Percentiles rank a stretch among this genome's conserved stretches.
Conservation (phyloP, 2,888 invertebrate genomes). For the Hemistola chrysoprasaria region DNA sequence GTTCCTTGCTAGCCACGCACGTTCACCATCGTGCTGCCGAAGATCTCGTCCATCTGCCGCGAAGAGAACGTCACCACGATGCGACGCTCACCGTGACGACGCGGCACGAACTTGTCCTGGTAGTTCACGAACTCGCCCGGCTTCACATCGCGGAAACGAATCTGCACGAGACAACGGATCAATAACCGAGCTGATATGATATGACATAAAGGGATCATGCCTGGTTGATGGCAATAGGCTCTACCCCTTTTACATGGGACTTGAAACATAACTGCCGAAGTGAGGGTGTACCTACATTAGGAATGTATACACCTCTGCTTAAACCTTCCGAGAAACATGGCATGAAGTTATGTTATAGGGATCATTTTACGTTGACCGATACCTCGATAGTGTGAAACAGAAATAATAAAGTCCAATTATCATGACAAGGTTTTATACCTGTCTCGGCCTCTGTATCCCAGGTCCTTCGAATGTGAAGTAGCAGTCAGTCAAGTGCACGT, state of each 20-base stretch:
- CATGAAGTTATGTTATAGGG: no score
- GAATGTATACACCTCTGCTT: no score
- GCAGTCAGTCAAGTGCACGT: conserved; percentile 84
- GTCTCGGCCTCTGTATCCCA: conserved; percentile 84
- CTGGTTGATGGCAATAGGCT: no score
- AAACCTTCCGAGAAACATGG: no score
- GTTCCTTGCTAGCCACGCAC: conserved; percentile 73
- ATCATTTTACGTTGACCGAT: no score
- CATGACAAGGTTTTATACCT: conserved; percentile 46
- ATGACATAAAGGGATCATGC: no score
- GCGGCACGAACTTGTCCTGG: conserved; percentile 83
- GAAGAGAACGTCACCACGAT: conserved; percentile 86
- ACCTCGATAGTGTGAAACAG: no score
- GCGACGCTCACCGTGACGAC: conserved; percentile 82
- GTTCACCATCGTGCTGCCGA: conserved; percentile 79
- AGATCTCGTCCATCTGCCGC: conserved; percentile 84
- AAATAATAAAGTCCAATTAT: conserved; percentile 2
- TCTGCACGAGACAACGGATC: conserved; percentile 40
- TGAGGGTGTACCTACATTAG: no score
- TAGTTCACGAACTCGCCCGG: conserved; percentile 84
- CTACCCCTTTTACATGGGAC: no score
- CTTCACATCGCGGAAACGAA: conserved; percentile 83
- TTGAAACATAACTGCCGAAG: no score
- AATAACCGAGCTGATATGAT: no score
- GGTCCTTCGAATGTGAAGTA: conserved; percentile 87